Evolutionary conservation across 2,888 invertebrate genomes (phyloP).

Genomic region (Netelia inedita): DNA sequence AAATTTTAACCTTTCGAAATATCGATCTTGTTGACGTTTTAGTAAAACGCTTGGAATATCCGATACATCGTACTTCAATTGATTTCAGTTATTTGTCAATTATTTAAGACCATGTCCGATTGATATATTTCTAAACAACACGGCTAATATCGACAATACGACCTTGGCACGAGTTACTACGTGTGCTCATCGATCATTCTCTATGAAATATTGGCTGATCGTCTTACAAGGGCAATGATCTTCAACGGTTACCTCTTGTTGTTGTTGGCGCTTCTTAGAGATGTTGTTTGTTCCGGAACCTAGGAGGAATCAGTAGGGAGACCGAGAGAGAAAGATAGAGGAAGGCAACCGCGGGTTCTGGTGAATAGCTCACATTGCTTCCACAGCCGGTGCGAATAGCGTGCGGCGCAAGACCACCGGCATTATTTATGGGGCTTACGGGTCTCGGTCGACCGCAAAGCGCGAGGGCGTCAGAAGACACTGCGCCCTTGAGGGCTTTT

Average conservation of each 20-base stretch:
- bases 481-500: constrained; percentile 75
- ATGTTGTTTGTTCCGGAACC: not conserved
- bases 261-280: not conserved
- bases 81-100: no score
- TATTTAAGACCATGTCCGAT: no score
- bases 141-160: not conserved
- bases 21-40: no score
- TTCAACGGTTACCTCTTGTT: not conserved
- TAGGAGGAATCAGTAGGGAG: constrained; percentile 17
- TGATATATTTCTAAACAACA: no score
- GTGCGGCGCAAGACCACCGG: constrained; percentile 61
- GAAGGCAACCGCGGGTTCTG: constrained; percentile 6
- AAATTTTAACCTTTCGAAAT: no score
- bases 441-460: constrained; percentile 79
- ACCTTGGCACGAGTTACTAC: not conserved
- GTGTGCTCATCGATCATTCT: not conserved
- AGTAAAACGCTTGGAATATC: no score
- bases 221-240: not conserved
- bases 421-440: constrained; percentile 81
- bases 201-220: not conserved
- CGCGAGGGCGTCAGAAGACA: constrained; percentile 73
- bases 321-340: constrained; percentile 23
- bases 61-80: no score
- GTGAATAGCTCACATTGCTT: constrained; percentile 43
- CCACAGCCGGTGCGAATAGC: constrained; percentile 56